phyloP scores from a whole-genome alignment of 2,113 vertebrate genomes.

The Phainopepla nitens region DNA sequence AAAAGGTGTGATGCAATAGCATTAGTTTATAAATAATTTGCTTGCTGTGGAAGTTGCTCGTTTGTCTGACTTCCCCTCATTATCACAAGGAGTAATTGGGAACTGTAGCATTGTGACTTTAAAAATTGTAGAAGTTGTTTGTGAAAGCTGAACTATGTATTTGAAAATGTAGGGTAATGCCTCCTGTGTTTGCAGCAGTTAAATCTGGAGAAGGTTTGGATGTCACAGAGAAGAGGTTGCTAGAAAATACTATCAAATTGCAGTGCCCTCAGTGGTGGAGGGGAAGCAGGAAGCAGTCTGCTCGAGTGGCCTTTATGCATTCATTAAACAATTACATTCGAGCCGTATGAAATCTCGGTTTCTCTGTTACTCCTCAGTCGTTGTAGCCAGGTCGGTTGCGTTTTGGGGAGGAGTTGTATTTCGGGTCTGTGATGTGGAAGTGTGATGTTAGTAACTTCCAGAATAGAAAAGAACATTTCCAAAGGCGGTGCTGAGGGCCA shows the following conservation, averaged over 20 bases:
- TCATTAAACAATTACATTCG: background rate
- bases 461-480: background rate
- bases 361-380: background rate
- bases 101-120: rapidly evolving
- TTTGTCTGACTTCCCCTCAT: background rate
- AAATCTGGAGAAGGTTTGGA: background rate
- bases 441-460: background rate
- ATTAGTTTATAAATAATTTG: background rate
- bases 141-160: rapidly evolving
- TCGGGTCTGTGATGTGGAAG: background rate
- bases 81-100: background rate
- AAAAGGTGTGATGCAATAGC: background rate
- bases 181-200: background rate
- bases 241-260: background rate
- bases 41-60: background rate
- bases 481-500: background rate
- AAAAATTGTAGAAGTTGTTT: background rate
- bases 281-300: background rate
- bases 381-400: background rate
- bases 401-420: background rate
- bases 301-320: background rate
- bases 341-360: background rate
- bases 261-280: background rate
- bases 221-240: background rate
- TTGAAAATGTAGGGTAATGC: background rate